phyloP scores from a whole-genome alignment of 2,113 vertebrate species.

The Morone saxatilis region DNA sequence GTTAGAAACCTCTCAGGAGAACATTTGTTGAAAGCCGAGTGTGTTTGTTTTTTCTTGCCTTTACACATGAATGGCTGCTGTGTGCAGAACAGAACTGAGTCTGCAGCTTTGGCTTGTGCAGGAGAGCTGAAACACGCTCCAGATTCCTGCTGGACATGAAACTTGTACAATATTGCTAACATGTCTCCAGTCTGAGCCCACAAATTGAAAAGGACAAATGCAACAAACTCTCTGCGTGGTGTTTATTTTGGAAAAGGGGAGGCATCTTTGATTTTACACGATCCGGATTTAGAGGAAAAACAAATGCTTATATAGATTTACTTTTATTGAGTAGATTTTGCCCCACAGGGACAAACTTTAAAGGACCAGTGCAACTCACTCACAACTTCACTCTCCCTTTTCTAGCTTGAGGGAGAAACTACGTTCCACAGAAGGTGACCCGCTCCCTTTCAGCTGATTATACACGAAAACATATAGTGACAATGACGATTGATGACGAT shows the following conservation, averaged over 20 bases:
- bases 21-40: slow-evolving; percentile 30
- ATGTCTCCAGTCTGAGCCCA: background rate
- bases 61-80: slow-evolving; percentile 32
- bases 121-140: background rate
- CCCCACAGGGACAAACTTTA: background rate
- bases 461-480: too few relatives aligned
- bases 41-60: slow-evolving; percentile 37
- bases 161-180: background rate
- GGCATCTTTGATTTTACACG: slow-evolving; percentile 1
- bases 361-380: too few relatives aligned
- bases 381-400: too few relatives aligned
- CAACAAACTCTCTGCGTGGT: background rate
- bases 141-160: background rate
- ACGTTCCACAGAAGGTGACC: too few relatives aligned
- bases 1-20: slow-evolving; percentile 27
- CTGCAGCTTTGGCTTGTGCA: background rate
- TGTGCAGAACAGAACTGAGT: slow-evolving; percentile 12
- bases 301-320: slow-evolving; percentile 3
- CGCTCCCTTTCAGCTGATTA: too few relatives aligned
- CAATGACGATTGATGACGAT: too few relatives aligned
- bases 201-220: background rate
- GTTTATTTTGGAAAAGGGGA: slow-evolving; percentile 11
- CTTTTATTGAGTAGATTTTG: slow-evolving; percentile 3
- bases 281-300: slow-evolving; percentile 17
- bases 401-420: too few relatives aligned